phyloP scores from a whole-genome alignment of 2,113 vertebrate genomes.

The Empidonax traillii region DNA sequence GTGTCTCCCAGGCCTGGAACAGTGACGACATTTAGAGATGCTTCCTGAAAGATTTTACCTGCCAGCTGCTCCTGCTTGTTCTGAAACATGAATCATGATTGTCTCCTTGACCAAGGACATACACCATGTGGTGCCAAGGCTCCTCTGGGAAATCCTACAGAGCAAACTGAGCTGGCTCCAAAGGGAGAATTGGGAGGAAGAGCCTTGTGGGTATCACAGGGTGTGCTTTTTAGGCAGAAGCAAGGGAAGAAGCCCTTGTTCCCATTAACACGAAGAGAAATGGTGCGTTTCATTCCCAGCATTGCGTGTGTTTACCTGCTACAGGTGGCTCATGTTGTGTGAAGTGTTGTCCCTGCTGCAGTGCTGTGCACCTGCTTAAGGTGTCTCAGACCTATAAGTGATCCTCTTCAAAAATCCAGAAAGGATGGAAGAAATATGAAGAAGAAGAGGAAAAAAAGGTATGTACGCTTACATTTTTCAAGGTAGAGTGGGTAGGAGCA shows the following conservation, averaged over 20 bases:
- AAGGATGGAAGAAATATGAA: neutral
- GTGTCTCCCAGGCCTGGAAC: neutral
- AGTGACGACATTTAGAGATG: neutral
- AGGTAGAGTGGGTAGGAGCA: neutral
- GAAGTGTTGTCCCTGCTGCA: neutral
- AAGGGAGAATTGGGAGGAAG: neutral
- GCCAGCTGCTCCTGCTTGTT: neutral
- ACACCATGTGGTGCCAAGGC: neutral
- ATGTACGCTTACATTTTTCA: neutral
- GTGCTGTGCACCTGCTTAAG: neutral
- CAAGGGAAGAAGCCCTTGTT: neutral
- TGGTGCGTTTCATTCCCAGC: neutral
- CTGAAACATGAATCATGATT: neutral
- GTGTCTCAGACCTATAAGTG: neutral
- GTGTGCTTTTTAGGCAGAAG: neutral
- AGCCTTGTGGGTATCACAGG: neutral
- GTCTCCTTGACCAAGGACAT: neutral
- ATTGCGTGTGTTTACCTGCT: accelerated
- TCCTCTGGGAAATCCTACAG: neutral
- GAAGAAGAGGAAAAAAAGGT: neutral
- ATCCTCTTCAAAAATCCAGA: neutral
- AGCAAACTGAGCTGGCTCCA: neutral
- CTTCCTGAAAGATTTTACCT: neutral
- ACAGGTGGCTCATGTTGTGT: neutral
- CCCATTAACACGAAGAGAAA: neutral